These are phyloP conservation scores for Montipora efflorescens DNA, from an alignment of 64 coral and sea anemone species.

Conservation along the genomic window DNA sequence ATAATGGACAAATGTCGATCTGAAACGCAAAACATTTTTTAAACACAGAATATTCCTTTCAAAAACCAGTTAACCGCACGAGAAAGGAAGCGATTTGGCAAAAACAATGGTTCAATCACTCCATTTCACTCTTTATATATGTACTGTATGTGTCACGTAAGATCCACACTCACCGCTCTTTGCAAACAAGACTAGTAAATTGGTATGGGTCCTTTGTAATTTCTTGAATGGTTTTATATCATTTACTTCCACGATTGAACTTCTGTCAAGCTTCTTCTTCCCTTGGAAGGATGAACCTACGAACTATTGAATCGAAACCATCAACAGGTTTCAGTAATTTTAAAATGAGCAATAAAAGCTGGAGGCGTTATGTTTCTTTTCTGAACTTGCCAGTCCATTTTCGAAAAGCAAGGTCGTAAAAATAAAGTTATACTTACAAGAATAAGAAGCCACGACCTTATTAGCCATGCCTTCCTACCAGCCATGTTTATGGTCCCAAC, in stretches of 20 bases:
- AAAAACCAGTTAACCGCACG: not conserved
- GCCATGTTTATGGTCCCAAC: not conserved
- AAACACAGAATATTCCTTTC: not conserved
- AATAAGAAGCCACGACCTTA: not conserved
- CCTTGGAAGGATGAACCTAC: slow-evolving; percentile 24
- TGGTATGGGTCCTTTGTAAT: slow-evolving; percentile 91
- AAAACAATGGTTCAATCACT: not conserved
- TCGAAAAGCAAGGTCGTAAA: not conserved
- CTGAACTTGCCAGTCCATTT: not conserved
- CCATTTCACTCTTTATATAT: not conserved
- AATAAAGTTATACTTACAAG: slow-evolving; percentile 15
- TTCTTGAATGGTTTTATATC: slow-evolving; percentile 98
- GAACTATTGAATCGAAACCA: slow-evolving; percentile 42
- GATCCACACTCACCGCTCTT: slow-evolving; percentile 69
- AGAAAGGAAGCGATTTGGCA: not conserved
- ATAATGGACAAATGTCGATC: not conserved
- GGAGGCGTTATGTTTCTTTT: not conserved
- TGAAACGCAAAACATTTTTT: not conserved
- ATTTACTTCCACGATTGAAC: slow-evolving; percentile 77
- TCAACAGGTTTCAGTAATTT: not conserved
- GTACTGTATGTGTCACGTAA: not conserved
- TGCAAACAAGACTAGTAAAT: slow-evolving; percentile 94
- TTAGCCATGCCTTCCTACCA: not conserved
- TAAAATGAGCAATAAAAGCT: not conserved
- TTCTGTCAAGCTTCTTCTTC: slow-evolving; percentile 79